Conservation (phyloP, 2,888 invertebrate species). For the Chirona hameri region DNA sequence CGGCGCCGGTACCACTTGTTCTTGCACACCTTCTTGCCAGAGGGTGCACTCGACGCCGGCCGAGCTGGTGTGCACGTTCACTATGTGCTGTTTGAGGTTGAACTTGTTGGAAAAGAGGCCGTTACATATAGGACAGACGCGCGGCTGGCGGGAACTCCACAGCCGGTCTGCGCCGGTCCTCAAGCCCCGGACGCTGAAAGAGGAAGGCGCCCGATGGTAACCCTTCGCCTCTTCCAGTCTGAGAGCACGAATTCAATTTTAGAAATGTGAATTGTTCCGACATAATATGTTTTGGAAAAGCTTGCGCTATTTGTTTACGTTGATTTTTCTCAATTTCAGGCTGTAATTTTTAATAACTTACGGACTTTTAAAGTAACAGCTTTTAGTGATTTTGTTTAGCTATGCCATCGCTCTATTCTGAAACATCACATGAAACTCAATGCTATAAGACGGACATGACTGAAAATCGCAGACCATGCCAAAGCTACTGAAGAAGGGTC, state of each 20-base stretch:
- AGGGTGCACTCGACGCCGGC: slow-evolving; percentile 41
- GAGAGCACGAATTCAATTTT: no score
- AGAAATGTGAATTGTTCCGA: no score
- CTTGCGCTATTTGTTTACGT: no score
- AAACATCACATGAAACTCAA: neutral
- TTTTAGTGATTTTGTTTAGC: no score
- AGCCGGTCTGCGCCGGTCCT: slow-evolving; percentile 31
- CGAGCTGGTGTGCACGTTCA: slow-evolving; percentile 42
- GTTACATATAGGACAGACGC: slow-evolving; percentile 41
- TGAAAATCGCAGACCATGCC: slow-evolving; percentile 7
- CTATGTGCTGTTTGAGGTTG: slow-evolving; percentile 42
- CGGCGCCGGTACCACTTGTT: slow-evolving; percentile 42
- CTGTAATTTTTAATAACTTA: no score
- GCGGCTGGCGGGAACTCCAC: slow-evolving; percentile 41
- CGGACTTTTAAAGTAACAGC: no score
- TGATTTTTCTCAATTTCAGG: no score
- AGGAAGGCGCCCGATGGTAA: neutral
- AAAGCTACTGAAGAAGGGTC: slow-evolving; percentile 1
- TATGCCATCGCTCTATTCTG: no score
- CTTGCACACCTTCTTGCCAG: slow-evolving; percentile 41
- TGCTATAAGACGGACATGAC: neutral
- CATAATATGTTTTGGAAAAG: no score
- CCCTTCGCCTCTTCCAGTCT: no score
- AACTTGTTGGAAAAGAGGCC: slow-evolving; percentile 42
- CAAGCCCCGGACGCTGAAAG: neutral